phyloP scores from a whole-genome alignment of 2,797 vertebrate genomes.

The Propithecus perrieri region DNA sequence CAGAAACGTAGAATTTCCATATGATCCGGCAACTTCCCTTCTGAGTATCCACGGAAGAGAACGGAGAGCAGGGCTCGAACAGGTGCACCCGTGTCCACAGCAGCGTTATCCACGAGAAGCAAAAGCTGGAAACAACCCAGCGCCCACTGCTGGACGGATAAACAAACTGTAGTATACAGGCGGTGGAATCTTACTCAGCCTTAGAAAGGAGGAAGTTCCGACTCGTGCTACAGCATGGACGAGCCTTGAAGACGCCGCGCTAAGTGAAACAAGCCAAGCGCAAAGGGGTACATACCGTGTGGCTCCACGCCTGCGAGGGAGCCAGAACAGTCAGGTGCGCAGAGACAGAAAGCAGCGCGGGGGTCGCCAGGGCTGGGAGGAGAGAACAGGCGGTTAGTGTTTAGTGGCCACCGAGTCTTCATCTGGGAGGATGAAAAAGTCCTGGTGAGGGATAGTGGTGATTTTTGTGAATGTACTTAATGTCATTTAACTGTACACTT shows the following conservation, averaged over 20 bases:
- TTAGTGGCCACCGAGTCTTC: neutral
- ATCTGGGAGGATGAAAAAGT: neutral
- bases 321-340: neutral
- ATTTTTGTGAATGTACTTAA: neutral
- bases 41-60: neutral
- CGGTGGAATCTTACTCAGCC: neutral
- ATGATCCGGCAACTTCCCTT: neutral
- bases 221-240: neutral
- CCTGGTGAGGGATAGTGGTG: neutral
- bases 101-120: neutral
- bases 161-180: neutral
- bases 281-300: neutral
- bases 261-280: neutral
- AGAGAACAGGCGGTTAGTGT: accelerated
- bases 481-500: neutral
- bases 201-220: neutral
- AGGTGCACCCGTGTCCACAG: neutral
- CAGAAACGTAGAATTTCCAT: neutral
- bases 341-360: neutral
- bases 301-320: neutral
- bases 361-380: neutral
- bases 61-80: neutral
- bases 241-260: neutral
- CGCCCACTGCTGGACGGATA: neutral
- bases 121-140: neutral